Base-by-base conservation (phyloP, 2,888 invertebrate genomes). In the Tinea semifulvella region DNA sequence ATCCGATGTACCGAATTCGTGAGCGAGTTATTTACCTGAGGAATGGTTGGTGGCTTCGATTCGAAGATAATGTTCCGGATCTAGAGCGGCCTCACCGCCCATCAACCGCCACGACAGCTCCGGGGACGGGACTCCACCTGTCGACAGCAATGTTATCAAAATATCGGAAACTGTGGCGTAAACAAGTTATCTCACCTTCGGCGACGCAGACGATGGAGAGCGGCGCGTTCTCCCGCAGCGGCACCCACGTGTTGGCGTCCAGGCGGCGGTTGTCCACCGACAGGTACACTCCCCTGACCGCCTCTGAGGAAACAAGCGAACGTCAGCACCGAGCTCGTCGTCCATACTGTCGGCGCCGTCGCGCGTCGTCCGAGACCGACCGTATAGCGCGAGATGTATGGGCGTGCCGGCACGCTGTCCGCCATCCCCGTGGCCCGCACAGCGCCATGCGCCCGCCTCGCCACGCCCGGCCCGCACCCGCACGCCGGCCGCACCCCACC, bases 201-300 rank as follows among this genome's bases (percentile, higher is more conserved):
- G 91, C 92, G n/a, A 92, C 88, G 61, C 94, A 94, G 51, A 90
- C 87, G 51, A 94, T 86, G 48, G 89, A 89, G 25, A 94, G 80
- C 59, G 91, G 89, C 20, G 90, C 89, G 64, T 92, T 92, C 67
- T 94, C 94, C 56, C 91, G 85, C 14, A 94, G 92, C 1, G 94
- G 94, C 54, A 93, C 90, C 83, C 93, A 93, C 50, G 90, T 88
- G 75, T 93, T 93, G 0, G 92, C 90, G 73, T 93, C 93, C 58
- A 93, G 81, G 17, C 92, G 87, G 38, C 92, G 83, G 27, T 92
- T 92, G 70, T 94, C 94, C 67, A 94, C 92, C 61, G 92, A 86
- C 57, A 94, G 82, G 74, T 93, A 94, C 51, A 93, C 92, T 40
- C 91, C 87, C 50, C 91, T 87, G 16, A 94, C 94, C 36, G 91